Conservation (phyloP, 2,888 invertebrate genomes). For the Amiota mariae region DNA sequence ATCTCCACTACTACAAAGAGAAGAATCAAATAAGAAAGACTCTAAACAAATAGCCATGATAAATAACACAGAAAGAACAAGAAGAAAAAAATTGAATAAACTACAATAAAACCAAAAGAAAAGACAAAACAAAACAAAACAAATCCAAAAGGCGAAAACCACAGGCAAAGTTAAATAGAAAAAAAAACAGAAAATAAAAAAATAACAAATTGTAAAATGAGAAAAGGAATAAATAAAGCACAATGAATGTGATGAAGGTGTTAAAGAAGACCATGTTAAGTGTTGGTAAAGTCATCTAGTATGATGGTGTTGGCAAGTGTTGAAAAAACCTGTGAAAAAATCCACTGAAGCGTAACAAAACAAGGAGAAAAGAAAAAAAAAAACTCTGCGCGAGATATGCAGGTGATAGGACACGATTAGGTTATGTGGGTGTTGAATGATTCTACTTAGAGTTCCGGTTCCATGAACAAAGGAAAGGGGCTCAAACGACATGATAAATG, state of each 20-base stretch:
- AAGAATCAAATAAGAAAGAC: slow-evolving; percentile 27
- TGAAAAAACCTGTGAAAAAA: slow-evolving; percentile 28
- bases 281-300: slow-evolving; percentile 30
- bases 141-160: background rate
- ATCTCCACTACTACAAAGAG: background rate
- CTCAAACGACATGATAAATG: slow-evolving; percentile 29
- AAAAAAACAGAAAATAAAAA: slow-evolving; percentile 55
- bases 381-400: slow-evolving; percentile 24
- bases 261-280: slow-evolving; percentile 36
- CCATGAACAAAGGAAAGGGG: background rate
- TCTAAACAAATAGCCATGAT: slow-evolving; percentile 66
- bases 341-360: background rate
- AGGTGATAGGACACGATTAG: slow-evolving; percentile 41
- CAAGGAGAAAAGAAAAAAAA: background rate
- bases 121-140: slow-evolving; percentile 32
- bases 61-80: slow-evolving; percentile 49
- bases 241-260: slow-evolving; percentile 42
- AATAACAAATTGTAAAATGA: slow-evolving; percentile 49
- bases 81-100: background rate
- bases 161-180: background rate
- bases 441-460: background rate
- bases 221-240: slow-evolving; percentile 2
- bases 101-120: slow-evolving; percentile 31
- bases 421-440: background rate
- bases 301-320: slow-evolving; percentile 47